A percentile compares a stretch with the other conserved stretches of the same genome.
Conservation (phyloP, 2,888 invertebrate genomes). For the Ptychoptera albimana region DNA sequence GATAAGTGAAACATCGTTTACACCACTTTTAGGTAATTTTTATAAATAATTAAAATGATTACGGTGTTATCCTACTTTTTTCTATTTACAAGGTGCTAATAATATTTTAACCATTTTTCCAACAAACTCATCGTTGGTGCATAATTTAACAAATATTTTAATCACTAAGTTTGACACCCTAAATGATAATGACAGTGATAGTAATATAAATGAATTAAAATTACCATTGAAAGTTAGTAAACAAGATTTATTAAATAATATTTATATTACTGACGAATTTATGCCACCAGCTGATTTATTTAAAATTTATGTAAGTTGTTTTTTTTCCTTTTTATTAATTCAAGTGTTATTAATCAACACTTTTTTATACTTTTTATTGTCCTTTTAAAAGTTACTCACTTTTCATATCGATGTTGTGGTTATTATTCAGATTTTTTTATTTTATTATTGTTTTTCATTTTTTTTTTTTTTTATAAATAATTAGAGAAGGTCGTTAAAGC, state of each 20-base stretch:
- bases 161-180: constrained; percentile 15
- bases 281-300: constrained; percentile 48
- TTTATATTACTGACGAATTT: constrained; percentile 41
- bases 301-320: constrained; percentile 40
- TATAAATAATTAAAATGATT: neutral
- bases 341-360: neutral
- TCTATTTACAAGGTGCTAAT: constrained; percentile 13
- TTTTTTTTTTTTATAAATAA: too few relatives aligned
- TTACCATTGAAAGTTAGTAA: constrained; percentile 21
- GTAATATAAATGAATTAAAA: constrained; percentile 25
- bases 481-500: too few relatives aligned
- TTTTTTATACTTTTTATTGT: neutral
- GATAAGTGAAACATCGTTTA: constrained; percentile 37
- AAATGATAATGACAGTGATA: constrained; percentile 21
- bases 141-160: constrained; percentile 17
- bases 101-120: constrained; percentile 18
- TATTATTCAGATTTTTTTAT: too few relatives aligned
- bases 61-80: constrained; percentile 4
- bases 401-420: too few relatives aligned
- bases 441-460: too few relatives aligned
- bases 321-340: neutral
- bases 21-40: constrained; percentile 30
- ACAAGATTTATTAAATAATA: constrained; percentile 9
- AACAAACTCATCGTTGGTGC: constrained; percentile 15
- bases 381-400: too few relatives aligned